phyloP scores from a whole-genome alignment of 2,113 vertebrate genomes.

The Lagopus leucura region DNA sequence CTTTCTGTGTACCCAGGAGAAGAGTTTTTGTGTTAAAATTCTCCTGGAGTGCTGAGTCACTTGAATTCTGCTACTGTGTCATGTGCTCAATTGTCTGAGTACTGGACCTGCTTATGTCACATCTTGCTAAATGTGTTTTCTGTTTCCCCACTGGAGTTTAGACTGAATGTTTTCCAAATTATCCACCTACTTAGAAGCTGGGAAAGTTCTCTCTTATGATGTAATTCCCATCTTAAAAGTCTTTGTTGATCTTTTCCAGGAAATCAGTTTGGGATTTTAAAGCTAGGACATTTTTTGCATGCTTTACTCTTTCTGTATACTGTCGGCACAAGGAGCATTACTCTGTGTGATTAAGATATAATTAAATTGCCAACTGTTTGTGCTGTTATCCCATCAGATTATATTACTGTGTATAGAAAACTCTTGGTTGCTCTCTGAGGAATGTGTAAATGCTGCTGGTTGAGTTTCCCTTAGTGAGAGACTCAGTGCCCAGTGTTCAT shows the following conservation, averaged over 20 bases:
- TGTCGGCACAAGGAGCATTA: not conserved
- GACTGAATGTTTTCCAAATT: constrained; percentile 49
- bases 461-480: not conserved
- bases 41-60: constrained; percentile 68
- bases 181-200: constrained; percentile 49
- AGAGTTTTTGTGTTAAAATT: constrained; percentile 61
- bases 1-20: constrained; percentile 40
- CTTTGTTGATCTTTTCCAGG: constrained; percentile 35
- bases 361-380: not conserved
- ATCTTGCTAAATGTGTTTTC: constrained; percentile 60
- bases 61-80: constrained; percentile 61
- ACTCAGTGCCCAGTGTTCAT: not conserved
- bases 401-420: not conserved
- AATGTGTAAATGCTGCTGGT: not conserved
- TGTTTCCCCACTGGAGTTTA: constrained; percentile 36
- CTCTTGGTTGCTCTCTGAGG: not conserved
- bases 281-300: not conserved
- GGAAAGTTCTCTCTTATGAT: constrained; percentile 43
- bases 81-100: constrained; percentile 34
- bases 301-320: not conserved
- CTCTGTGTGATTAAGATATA: not conserved
- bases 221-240: constrained; percentile 7
- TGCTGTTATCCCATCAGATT: not conserved
- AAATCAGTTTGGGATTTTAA: not conserved
- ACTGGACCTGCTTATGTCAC: constrained; percentile 33